phyloP scores from a whole-genome alignment of 2,888 invertebrate species.

The Leptinotarsa peninsularis region DNA sequence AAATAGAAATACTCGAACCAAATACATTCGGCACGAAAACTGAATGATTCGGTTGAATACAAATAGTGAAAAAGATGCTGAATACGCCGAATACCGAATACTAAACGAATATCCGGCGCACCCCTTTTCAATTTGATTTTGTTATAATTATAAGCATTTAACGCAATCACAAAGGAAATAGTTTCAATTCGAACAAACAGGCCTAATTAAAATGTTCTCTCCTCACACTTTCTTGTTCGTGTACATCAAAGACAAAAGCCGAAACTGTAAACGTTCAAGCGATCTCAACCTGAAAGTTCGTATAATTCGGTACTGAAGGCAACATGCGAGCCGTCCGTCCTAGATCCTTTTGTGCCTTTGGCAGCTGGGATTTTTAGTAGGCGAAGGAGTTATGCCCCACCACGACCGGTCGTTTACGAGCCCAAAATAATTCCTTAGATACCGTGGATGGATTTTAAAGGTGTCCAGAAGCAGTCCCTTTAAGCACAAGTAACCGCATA shows the following conservation, averaged over 20 bases:
- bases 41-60: too few species aligned
- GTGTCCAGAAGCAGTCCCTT: background rate
- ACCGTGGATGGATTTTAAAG: background rate
- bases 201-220: background rate
- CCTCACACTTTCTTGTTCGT: slow-evolving; percentile 23
- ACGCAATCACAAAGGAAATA: background rate
- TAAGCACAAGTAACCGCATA: background rate
- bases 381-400: slow-evolving; percentile 34
- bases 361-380: slow-evolving; percentile 39
- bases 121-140: too few species aligned
- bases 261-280: slow-evolving; percentile 38
- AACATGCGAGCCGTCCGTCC: slow-evolving; percentile 39
- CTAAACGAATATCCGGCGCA: too few species aligned
- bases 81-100: too few species aligned
- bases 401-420: background rate
- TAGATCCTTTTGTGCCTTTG: slow-evolving; percentile 36
- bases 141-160: background rate
- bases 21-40: too few species aligned
- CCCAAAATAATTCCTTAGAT: slow-evolving; percentile 19
- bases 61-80: too few species aligned
- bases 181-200: background rate
- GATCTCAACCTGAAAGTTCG: slow-evolving; percentile 43
- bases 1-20: too few species aligned
- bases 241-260: slow-evolving; percentile 38
- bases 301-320: slow-evolving; percentile 40